Evolutionary conservation across 2,797 vertebrate species (phyloP).

Genomic region (Pagetopsis macropterus): DNA sequence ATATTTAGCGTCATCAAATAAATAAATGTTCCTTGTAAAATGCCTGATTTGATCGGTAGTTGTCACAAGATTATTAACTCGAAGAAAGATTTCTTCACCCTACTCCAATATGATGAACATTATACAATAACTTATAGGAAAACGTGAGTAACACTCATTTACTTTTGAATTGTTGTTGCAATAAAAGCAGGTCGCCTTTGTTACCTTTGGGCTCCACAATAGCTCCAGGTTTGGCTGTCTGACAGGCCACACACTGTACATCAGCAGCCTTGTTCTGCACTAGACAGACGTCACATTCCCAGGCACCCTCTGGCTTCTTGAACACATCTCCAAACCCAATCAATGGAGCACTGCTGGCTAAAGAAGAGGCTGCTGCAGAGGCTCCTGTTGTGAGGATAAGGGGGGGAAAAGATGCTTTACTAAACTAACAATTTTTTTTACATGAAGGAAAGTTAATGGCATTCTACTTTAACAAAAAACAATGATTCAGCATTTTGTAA

Average conservation of each 20-base stretch:
- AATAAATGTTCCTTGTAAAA: no score
- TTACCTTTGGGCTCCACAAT: conserved; percentile 90
- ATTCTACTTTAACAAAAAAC: not conserved
- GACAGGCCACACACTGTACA: conserved; percentile 88
- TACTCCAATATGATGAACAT: not conserved
- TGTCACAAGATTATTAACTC: no score
- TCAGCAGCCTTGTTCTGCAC: conserved; percentile 88
- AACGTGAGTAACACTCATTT: not conserved
- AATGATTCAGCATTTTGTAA: not conserved
- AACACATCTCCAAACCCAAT: conserved; percentile 90
- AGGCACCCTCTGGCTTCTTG: conserved; percentile 92
- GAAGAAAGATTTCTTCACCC: no score
- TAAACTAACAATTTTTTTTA: not conserved
- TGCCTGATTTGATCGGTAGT: no score
- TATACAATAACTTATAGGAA: not conserved
- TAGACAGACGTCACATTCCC: conserved; percentile 90
- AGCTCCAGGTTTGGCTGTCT: conserved; percentile 87
- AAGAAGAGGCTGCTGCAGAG: conserved; percentile 50
- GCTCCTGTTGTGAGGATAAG: conserved; percentile 29
- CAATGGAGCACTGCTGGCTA: conserved; percentile 72
- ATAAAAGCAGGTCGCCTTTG: not conserved
- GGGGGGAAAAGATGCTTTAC: not conserved
- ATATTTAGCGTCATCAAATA: no score
- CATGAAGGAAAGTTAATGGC: not conserved
- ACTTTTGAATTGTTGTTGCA: not conserved